Base-by-base conservation (phyloP, 2,888 invertebrate species). In the Eupithecia pulchellata region DNA sequence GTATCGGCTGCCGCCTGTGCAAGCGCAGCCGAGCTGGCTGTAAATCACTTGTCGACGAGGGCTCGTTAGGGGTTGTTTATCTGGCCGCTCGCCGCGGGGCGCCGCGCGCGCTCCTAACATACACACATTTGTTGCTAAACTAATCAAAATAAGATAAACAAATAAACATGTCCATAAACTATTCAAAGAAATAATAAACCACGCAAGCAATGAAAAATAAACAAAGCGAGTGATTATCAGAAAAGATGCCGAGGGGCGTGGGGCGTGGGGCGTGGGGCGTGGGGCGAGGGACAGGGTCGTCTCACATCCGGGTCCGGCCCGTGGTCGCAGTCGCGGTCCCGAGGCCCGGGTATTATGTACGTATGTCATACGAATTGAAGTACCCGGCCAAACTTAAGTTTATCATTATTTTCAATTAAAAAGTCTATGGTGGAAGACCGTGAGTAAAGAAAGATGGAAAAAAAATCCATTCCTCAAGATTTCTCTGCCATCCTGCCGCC, bases 1-100 rank as follows among this genome's bases (percentile, higher is more conserved):
- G 65, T 55, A 30, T 32, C 47, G 47, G 30, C 20, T n/a, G n/a
- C n/a, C n/a, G n/a, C n/a, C 20, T 4, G 20, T n/a, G 17, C 39
- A 17, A 17, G 64, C 78, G 72, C 52, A 74, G 52, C 78, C 79
- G 83, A 9, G 80, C 77, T 77, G 69, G 79, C 83, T 78, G 76
- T 72, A 69, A 69, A 69, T 72, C 72, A 39, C n/a, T 72, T 64
- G 60, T 66, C 69, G 72, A 58, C 17, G 66, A 66, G 65, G 72
- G 72, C 72, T 69, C 68, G 63, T 72, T 72, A 68, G 32, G 72
- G 72, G 72, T 30, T 73, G 64, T 69, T 73, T 69, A 64, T 73
- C 47, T 13, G 58, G 58, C 57, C 25, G 47, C 66, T n/a, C 66
- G 30, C 72, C 42, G 58, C 72, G 72, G 72, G 68, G 82, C 77